Base-by-base conservation (phyloP, 2,113 vertebrate species). In the Sturnus vulgaris region DNA sequence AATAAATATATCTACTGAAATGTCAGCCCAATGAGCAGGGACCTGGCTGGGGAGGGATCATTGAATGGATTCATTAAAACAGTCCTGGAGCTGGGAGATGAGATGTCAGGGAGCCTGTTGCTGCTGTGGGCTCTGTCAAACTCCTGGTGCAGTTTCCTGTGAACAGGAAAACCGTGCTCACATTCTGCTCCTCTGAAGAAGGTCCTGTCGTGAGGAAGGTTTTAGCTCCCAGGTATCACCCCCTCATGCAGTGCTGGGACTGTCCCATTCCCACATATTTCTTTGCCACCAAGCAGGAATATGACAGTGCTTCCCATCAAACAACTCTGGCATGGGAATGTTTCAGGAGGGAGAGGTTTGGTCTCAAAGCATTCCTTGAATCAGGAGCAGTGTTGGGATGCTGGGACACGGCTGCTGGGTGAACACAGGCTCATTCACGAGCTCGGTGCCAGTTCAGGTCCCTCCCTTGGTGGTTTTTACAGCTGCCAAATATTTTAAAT, bases 381-480 rank as follows among this genome's bases (percentile, higher is more conserved):
- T 59, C 55, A 40, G 82, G 59, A 90, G 71, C 0, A 0, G 76
- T 46, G 73, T 16, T 30, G 79, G n/a, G 79, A 23, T 65, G 21
- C 88, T 79, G 88, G 9, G 46, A 19, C 35, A 21, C 3, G 69
- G 50, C 33, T 4, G 27, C 6, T 61, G 24, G 64, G 52, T 60
- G 93, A 92, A 89, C 7, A 84, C 68, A 65, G 46, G 44, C 90
- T 88, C 82, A 82, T 90, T 92, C 92, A 88, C 23, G 2, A 71
- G 85, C 79, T 91, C 1, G 0, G 65, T 87, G 70, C 75, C 1
- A 0, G 4, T 84, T 79, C 53, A 42, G 59, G 73, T 79, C 73
- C 85, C 71, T 92, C 75, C 82, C 44, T 28, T 52, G 42, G 85
- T 5, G 59, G 88, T 93, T 90, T 90, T 91, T 61, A 28, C 39